These are phyloP conservation scores for Crossocerus cetratus DNA, from an alignment of 2,888 invertebrate species.

Conservation along the genomic window DNA sequence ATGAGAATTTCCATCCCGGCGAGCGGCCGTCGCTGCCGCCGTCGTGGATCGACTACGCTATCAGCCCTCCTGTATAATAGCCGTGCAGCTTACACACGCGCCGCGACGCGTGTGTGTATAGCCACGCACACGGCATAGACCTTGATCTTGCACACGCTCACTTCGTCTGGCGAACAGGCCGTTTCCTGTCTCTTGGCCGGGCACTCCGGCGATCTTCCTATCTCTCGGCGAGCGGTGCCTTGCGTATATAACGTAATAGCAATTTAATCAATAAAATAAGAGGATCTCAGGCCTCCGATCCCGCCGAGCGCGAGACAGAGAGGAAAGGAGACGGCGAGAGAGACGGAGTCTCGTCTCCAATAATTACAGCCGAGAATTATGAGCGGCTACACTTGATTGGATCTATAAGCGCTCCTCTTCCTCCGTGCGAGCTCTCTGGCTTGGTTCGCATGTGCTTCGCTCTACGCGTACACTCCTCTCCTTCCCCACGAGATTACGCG, in stretches of 20 bases:
- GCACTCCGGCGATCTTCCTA: background rate
- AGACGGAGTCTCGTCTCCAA: constrained; percentile 66
- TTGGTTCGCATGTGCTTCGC: constrained; percentile 14
- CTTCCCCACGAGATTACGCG: constrained; percentile 22
- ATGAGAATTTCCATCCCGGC: constrained; percentile 54
- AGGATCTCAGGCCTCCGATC: constrained; percentile 60
- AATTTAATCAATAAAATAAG: constrained; percentile 75
- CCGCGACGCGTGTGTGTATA: constrained; percentile 1
- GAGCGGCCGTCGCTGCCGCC: constrained; percentile 31
- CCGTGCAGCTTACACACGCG: constrained; percentile 23
- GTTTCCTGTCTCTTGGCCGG: background rate
- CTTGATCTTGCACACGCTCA: background rate
- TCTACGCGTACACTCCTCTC: constrained; percentile 24
- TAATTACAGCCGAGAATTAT: constrained; percentile 75
- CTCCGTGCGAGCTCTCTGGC: constrained; percentile 4
- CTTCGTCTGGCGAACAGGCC: constrained; percentile 3
- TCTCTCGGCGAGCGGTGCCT: constrained; percentile 35
- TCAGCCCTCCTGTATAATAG: constrained; percentile 41
- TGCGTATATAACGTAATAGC: constrained; percentile 70
- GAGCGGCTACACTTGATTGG: constrained; percentile 73
- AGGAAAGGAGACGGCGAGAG: too few species aligned
- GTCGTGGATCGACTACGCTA: constrained; percentile 49
- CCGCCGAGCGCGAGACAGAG: constrained; percentile 46
- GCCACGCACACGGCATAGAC: constrained; percentile 4
- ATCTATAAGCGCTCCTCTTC: constrained; percentile 67